Conservation (phyloP, 2,888 invertebrate species). For the Criorhina ranunculi region DNA sequence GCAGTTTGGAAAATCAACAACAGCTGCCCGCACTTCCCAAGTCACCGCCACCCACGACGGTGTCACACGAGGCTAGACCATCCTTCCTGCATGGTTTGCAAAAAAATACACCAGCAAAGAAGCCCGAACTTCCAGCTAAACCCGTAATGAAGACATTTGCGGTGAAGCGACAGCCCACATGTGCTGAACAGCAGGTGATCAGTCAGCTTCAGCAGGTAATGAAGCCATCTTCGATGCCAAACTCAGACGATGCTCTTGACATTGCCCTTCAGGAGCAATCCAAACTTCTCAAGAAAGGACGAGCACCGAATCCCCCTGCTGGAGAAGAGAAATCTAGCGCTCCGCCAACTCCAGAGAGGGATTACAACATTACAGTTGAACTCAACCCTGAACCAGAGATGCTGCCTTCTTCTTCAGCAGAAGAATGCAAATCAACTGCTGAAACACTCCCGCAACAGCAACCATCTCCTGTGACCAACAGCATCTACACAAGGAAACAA, state of each 20-base stretch:
- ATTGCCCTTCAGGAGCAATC: constrained; percentile 81
- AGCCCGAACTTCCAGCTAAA: constrained; percentile 90
- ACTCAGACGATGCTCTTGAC: constrained; percentile 78
- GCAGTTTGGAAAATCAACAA: constrained; percentile 86
- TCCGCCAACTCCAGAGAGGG: constrained; percentile 83
- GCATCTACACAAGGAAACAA: constrained; percentile 78
- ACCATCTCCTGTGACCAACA: constrained; percentile 59
- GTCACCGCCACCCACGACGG: constrained; percentile 83
- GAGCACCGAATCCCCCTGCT: constrained; percentile 91
- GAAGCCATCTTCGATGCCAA: constrained; percentile 79
- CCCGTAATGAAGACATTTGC: constrained; percentile 87
- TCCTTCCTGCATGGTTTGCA: constrained; percentile 90
- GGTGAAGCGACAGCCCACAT: constrained; percentile 85
- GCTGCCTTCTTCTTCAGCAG: not conserved
- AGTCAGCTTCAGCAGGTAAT: constrained; percentile 86
- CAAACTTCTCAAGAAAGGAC: constrained; percentile 88
- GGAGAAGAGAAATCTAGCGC: constrained; percentile 80
- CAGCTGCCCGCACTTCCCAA: constrained; percentile 88
- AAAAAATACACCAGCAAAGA: constrained; percentile 84
- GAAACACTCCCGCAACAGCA: constrained; percentile 36
- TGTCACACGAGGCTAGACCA: constrained; percentile 85
- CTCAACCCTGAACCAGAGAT: constrained; percentile 77
- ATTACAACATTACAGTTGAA: constrained; percentile 81
- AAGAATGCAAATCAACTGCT: constrained; percentile 39
- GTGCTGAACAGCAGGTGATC: constrained; percentile 85